Evolutionary conservation across 2,888 invertebrate species (phyloP).

Genomic region (Aspidiotus rigidus): DNA sequence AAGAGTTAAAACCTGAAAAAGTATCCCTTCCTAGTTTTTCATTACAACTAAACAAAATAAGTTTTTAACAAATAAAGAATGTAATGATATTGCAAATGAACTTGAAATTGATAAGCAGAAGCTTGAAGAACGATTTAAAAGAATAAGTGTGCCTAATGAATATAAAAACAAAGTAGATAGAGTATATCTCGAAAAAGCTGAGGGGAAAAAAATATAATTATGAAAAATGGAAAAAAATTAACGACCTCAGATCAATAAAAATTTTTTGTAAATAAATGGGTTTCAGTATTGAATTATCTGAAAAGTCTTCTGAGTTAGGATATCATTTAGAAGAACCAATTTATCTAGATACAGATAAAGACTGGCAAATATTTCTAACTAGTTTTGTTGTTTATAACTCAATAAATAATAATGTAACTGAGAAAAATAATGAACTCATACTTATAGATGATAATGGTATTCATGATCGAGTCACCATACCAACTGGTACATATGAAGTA

Average conservation of each 20-base stretch:
- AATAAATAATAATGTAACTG: background rate
- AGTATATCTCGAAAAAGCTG: background rate
- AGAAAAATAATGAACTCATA: background rate
- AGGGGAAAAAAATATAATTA: background rate
- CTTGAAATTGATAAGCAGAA: too few species aligned
- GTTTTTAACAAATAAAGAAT: too few species aligned
- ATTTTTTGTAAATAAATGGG: background rate
- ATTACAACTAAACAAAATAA: too few species aligned
- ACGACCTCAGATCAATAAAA: background rate
- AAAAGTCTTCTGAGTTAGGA: too few species aligned
- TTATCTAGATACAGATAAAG: background rate
- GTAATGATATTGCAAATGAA: too few species aligned
- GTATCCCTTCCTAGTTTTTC: too few species aligned
- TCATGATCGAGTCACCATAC: constrained; percentile 20
- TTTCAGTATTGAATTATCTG: constrained; percentile 1
- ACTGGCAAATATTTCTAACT: constrained; percentile 5
- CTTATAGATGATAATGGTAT: constrained; percentile 1
- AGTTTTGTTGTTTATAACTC: constrained; percentile 3
- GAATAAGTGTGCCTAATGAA: background rate
- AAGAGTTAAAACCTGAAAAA: too few species aligned
- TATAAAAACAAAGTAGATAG: too few species aligned
- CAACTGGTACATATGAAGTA: too few species aligned
- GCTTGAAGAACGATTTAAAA: background rate
- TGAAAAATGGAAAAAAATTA: background rate
- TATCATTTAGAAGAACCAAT: too few species aligned